Evolutionary conservation across 2,797 vertebrate genomes (phyloP), one percentile per base, ranked within the genome.

Genomic region (Eurystomus glaucurus): DNA sequence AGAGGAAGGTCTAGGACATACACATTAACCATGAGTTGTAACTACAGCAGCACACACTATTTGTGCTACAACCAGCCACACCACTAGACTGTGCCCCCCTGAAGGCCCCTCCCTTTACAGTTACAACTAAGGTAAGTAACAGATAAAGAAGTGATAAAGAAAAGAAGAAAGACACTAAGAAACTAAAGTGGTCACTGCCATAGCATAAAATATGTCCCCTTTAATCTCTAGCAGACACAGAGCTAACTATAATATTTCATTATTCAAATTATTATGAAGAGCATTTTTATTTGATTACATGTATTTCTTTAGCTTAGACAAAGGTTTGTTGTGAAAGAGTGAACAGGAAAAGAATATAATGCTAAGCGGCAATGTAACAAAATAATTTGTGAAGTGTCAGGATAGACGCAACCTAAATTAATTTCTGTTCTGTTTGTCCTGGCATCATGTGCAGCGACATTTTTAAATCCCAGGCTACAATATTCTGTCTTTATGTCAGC

Each of bases 371-470:
- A 64, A 29, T 2, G 22, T 10, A 58, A 62, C 70, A 86, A 72
- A 74, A 8, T 4, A 20, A 45, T 31, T 71, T 41, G 25, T 48
- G n/a, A 91, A 83, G 70, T 21, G 60, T 54, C 50, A 77, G 48
- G 39, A 23, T 74, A 72, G 51, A 85, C 43, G 60, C 41, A 93
- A 89, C 45, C 14, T 46, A 85, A 93, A 91, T 62, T 57, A 65
- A 85, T 93, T 93, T 85, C 77, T 86, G 25, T 90, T 75, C 54
- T 82, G 85, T 82, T 95, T 93, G 86, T 72, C 65, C 72, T 69
- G 61, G 50, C 74, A 80, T 82, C 55, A 55, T 25, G 51, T 64
- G 62, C 80, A 82, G 46, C 85, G 92, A 84, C 92, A 90, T 92
- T 88, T 94, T 84, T 58, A 61, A 90, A 83, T 93, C 80, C 46